Conservation (phyloP, 2,797 vertebrate genomes). For the Hippocampus kuda region DNA sequence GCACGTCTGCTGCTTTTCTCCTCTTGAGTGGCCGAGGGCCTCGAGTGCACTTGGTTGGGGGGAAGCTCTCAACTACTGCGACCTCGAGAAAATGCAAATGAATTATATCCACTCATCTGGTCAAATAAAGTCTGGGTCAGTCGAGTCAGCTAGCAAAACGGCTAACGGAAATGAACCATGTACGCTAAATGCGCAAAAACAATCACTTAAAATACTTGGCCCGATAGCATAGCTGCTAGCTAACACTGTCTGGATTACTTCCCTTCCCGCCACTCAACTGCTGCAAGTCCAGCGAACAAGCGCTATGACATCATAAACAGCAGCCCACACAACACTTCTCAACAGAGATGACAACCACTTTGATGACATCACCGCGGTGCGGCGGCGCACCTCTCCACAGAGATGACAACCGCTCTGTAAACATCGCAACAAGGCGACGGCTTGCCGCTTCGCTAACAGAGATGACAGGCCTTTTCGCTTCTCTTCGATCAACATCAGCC, state of each 20-base stretch:
- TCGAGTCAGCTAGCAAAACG: too few relatives aligned
- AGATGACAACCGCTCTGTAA: slow-evolving; percentile 3
- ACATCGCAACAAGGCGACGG: slow-evolving; percentile 2
- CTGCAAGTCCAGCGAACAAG: background rate
- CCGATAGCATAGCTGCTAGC: too few relatives aligned
- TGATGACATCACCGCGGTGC: background rate
- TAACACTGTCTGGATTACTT: too few relatives aligned
- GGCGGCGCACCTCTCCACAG: slow-evolving; percentile 2
- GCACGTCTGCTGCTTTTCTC: slow-evolving; percentile 1
- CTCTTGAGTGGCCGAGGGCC: background rate
- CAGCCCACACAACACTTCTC: background rate
- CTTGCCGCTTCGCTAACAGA: background rate
- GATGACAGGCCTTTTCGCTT: slow-evolving; percentile 4
- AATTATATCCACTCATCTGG: background rate
- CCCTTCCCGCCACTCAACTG: background rate
- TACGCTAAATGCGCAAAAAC: too few relatives aligned
- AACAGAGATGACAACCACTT: slow-evolving; percentile 7
- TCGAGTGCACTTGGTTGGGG: background rate
- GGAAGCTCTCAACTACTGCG: background rate
- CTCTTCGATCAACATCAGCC: background rate
- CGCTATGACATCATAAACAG: slow-evolving; percentile 3
- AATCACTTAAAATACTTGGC: too few relatives aligned
- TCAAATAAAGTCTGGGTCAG: background rate
- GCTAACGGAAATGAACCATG: too few relatives aligned
- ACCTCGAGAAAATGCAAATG: background rate